Base-by-base conservation (phyloP, 2,888 invertebrate genomes). In the Leucania comma region DNA sequence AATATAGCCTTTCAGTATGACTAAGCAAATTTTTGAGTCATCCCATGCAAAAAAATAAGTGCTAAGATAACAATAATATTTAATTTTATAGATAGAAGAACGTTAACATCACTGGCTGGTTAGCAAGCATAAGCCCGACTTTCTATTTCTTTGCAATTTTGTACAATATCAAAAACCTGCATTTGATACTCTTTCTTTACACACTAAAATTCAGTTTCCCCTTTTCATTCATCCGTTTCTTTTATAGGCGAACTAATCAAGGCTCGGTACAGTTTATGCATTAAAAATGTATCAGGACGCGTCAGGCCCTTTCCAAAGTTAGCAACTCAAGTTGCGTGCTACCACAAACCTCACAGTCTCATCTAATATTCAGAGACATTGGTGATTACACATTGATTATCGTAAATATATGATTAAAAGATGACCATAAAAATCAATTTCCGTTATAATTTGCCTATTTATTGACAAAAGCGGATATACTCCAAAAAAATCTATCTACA, bases 341-440 rank as follows among this genome's bases (percentile, higher is more conserved):
- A 67, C 86, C 83, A 42, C 86, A 72, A 65, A 80, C 80, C 78
- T 78, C 75, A 29, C 68, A 84, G 80, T 68, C 82, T 75, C 82
- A 87, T 86, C 80, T 87, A 83, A 90, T 91, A 92, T 91, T 90
- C 83, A 88, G 73, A 71, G 72, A 83, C 81, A 86, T 88, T 88
- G 87, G 85, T 85, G 84, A 90, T 88, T 84, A 83, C 73, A 81
- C 48, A 67, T 66, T 57, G 56, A 53, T 61, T 72, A 69, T 68
- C 56, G 51, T 62, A 51, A 65, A 59, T 56, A 68, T 51, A 57
- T 62, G 32, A 64, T 67, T 78, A 29, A 50, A 62, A 67, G 29
- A 70, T n/a, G 42, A 53, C 22, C 42, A 35, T 29, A 22, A 42
- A 46, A 42, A 35, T n/a, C 1, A 20, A 46, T 48, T 48, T 48